phyloP scores from a whole-genome alignment of 37 sponge, comb jelly and placozoan genomes.

The Agelas oroides region DNA sequence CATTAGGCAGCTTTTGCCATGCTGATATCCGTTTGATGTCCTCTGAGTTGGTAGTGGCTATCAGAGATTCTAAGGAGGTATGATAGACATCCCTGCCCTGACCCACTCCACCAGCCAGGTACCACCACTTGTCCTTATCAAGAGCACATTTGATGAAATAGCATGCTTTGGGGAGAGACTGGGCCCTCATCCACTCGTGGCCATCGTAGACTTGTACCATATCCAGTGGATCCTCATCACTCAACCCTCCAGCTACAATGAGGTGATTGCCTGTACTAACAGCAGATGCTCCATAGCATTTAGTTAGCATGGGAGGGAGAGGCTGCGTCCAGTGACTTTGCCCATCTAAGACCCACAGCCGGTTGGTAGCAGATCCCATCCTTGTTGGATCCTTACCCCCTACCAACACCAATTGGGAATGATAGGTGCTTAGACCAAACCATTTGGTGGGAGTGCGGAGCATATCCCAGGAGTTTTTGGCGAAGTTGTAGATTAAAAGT shows the following conservation, averaged over 20 bases:
- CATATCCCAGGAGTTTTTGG: neutral
- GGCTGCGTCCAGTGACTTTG: neutral
- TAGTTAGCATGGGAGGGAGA: constrained; percentile 26
- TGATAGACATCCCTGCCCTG: neutral
- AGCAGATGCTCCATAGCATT: constrained; percentile 14
- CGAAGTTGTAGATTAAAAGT: neutral
- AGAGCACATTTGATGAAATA: constrained; percentile 9
- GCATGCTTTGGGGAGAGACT: constrained; percentile 21
- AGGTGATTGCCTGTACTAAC: neutral
- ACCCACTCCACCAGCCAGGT: constrained; percentile 13
- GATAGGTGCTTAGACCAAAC: constrained; percentile 19
- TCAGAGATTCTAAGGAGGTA: constrained; percentile 18
- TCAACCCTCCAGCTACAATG: constrained; percentile 28
- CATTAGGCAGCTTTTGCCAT: too few relatives aligned
- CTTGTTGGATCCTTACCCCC: constrained; percentile 3
- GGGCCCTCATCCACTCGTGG: neutral
- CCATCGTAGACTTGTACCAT: constrained; percentile 4
- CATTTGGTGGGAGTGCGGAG: neutral
- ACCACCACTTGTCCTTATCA: neutral
- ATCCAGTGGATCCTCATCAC: neutral
- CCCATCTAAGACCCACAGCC: neutral
- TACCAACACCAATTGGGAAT: constrained; percentile 2
- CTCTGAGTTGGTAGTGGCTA: too few relatives aligned
- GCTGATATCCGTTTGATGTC: too few relatives aligned
- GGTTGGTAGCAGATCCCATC: neutral